Base-by-base conservation (phyloP, 2,888 invertebrate species). In the Sclerodermus sp. region DNA sequence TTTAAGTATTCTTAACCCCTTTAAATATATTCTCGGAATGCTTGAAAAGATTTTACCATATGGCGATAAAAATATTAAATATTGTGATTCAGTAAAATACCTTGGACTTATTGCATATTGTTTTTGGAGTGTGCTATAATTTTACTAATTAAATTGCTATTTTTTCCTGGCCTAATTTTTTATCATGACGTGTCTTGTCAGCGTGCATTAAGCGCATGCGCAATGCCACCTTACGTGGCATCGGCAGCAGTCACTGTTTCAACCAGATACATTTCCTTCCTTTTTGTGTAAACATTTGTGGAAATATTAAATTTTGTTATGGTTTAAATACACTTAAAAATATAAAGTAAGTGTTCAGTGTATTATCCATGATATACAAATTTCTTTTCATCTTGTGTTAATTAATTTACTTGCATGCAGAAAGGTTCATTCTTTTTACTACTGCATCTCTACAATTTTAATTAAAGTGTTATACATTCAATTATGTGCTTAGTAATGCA, bases 191-290 rank as follows among this genome's bases (percentile, higher is more conserved):
- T 75, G 74, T 74, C 73, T 49, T 52, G 62, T 61, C 60, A 67
- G 55, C 67, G 66, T 72, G 66, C 49, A 53, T 47, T 49, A 39
- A 43, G 78, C 79, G 79, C 83, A 79, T 82, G 84, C 83, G 83
- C 79, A 77, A 66, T 79, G 68, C 73, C 70, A 74, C 82, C 82
- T 83, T 84, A 84, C 84, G 83, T 84, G 84, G 84, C 84, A 83
- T 73, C 69, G 64, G 67, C 69, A 68, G 67, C 62, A 69, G 63
- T 68, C 59, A 57, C 58, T 68, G 60, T 67, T 66, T 62, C 64
- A 67, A 61, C 58, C 58, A 62, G 64, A 60, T 60, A 67, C 51
- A 64, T 67, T 66, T 65, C 66, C 62, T 66, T 62, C 62, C 57
- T 70, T 68, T 64, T 58, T 60, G 62, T 66, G 64, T 71, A 71